Conservation (phyloP, 2,888 invertebrate species). For the Boloria selene region DNA sequence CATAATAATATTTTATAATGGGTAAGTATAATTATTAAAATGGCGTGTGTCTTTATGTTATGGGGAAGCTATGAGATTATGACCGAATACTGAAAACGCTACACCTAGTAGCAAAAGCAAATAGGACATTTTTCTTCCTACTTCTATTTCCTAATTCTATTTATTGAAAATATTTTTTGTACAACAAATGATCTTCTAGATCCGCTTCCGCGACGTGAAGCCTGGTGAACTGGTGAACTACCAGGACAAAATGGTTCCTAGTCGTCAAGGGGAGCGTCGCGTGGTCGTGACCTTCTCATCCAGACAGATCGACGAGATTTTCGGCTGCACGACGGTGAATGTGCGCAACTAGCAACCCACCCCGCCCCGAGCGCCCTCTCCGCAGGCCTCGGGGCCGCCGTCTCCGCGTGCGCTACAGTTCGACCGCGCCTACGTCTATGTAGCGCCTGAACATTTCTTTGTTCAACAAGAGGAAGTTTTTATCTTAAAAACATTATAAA, state of each 20-base stretch:
- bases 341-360: conserved; percentile 79
- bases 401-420: conserved; percentile 63
- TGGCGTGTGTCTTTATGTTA: no score
- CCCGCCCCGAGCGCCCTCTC: conserved; percentile 68
- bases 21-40: no score
- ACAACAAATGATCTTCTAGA: conserved; percentile 47
- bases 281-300: conserved; percentile 86
- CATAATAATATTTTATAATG: no score
- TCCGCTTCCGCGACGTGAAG: conserved; percentile 83
- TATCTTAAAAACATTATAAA: conserved; percentile 64
- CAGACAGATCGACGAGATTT: conserved; percentile 84
- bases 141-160: no score
- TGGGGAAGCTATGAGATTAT: no score
- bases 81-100: no score
- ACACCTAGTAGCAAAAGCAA: no score
- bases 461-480: conserved; percentile 73
- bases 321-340: conserved; percentile 80
- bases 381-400: conserved; percentile 70
- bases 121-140: no score
- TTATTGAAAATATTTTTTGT: no score
- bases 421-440: conserved; percentile 65
- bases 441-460: conserved; percentile 66
- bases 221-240: conserved; percentile 84
- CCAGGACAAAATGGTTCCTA: conserved; percentile 83
- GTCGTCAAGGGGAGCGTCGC: conserved; percentile 82